phyloP scores from a whole-genome alignment of 2,113 vertebrate species.

The Archocentrus centrarchus region DNA sequence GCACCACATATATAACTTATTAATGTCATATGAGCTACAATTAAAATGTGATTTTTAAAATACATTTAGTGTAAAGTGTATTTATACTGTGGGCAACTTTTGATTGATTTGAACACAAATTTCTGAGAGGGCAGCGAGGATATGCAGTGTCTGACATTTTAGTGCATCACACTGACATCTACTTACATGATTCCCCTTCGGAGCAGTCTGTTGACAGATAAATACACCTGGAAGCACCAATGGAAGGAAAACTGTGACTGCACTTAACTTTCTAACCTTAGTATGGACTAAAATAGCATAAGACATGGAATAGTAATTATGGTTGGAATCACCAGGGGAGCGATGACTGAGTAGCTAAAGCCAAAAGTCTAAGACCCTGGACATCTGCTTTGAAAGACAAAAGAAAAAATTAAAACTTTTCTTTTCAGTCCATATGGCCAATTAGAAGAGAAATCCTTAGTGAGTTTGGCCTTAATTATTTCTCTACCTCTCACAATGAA shows the following conservation, averaged over 20 bases:
- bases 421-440: conserved; percentile 81
- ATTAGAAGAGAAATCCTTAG: conserved; percentile 78
- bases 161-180: background rate
- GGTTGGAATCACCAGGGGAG: conserved; percentile 65
- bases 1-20: background rate
- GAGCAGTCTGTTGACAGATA: conserved; percentile 18
- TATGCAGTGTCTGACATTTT: background rate
- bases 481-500: conserved; percentile 67
- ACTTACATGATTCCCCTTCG: background rate
- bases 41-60: background rate
- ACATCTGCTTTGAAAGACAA: conserved; percentile 80
- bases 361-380: conserved; percentile 73
- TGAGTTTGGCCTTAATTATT: conserved; percentile 79
- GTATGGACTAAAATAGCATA: conserved; percentile 64
- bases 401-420: conserved; percentile 76
- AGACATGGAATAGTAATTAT: conserved; percentile 70
- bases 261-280: conserved; percentile 62
- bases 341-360: conserved; percentile 63
- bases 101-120: background rate
- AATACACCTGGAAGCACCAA: background rate
- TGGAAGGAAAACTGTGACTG: conserved; percentile 24
- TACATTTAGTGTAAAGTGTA: too few relatives aligned
- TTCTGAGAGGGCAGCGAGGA: background rate
- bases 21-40: background rate
- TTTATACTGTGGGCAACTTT: background rate